A percentile compares a stretch with the other conserved stretches of the same genome.
Conservation (phyloP, 2,113 vertebrate genomes). For the Gallinago undulata region DNA sequence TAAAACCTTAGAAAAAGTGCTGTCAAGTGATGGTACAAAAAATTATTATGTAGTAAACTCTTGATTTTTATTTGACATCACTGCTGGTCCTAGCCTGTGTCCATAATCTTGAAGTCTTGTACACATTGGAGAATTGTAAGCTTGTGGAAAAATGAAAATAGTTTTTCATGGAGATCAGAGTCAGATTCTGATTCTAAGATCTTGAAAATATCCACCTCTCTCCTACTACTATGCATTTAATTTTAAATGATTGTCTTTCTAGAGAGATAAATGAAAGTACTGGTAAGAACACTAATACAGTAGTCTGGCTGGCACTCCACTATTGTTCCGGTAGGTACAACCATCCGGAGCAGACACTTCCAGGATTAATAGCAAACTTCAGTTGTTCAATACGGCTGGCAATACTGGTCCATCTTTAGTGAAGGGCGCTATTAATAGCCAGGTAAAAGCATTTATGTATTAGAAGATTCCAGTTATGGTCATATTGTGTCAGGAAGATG, state of each 20-base stretch:
- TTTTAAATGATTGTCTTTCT: slow-evolving; percentile 30
- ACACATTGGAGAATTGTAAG: neutral
- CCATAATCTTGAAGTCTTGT: neutral
- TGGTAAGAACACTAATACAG: slow-evolving; percentile 35
- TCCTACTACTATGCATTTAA: neutral
- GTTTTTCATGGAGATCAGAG: neutral
- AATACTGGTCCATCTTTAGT: slow-evolving; percentile 64
- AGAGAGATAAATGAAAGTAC: slow-evolving; percentile 22
- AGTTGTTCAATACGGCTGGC: slow-evolving; percentile 41
- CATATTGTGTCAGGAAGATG: slow-evolving; percentile 71
- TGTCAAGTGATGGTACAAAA: neutral
- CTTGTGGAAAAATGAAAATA: neutral
- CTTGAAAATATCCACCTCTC: neutral
- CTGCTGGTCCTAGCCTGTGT: neutral
- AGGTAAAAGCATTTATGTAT: slow-evolving; percentile 76
- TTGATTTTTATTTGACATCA: neutral
- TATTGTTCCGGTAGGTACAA: slow-evolving; percentile 42
- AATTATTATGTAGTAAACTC: neutral
- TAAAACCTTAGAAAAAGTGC: neutral
- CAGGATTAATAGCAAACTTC: slow-evolving; percentile 73
- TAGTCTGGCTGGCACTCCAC: slow-evolving; percentile 50
- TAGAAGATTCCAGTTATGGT: slow-evolving; percentile 76
- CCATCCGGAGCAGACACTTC: slow-evolving; percentile 50
- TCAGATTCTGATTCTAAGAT: neutral
- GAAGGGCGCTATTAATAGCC: slow-evolving; percentile 76